These are phyloP conservation scores for Hyperoplus lanceolatus DNA, from an alignment of 2,797 vertebrate species.

Conservation along the genomic window DNA sequence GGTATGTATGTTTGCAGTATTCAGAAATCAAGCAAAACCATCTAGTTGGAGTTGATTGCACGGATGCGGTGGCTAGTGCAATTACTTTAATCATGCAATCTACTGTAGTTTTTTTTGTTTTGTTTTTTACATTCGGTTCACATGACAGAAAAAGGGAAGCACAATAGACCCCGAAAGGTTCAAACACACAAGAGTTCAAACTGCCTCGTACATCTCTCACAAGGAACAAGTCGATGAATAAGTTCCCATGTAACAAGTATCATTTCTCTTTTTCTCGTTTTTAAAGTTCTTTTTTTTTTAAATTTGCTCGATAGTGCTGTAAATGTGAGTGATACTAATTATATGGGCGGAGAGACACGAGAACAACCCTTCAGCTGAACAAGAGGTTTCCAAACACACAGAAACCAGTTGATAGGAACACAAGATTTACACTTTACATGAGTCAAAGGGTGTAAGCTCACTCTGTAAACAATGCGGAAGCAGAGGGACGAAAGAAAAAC, in stretches of 20 bases:
- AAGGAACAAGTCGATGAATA: conserved; percentile 62
- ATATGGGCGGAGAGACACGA: conserved; percentile 70
- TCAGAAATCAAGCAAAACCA: conserved; percentile 80
- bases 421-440: conserved; percentile 90
- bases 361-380: conserved; percentile 64
- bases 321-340: conserved; percentile 79
- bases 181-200: conserved; percentile 75
- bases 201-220: conserved; percentile 63
- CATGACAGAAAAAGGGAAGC: conserved; percentile 81
- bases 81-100: conserved; percentile 83
- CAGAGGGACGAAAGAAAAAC: conserved; percentile 63
- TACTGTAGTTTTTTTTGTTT: conserved; percentile 56
- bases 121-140: conserved; percentile 74
- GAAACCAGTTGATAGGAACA: conserved; percentile 92
- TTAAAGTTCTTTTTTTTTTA: neutral
- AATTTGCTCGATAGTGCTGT: conserved; percentile 49
- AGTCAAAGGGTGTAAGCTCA: conserved; percentile 74
- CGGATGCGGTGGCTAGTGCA: conserved; percentile 80
- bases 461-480: conserved; percentile 71
- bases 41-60: conserved; percentile 76
- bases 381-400: conserved; percentile 79
- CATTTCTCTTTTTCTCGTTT: conserved; percentile 22
- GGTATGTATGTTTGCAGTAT: conserved; percentile 73
- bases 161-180: conserved; percentile 78
- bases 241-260: conserved; percentile 81